A percentile compares a stretch with the other conserved stretches of the same genome.
These are phyloP conservation scores for Bombyx huttoni DNA, from an alignment of 2,888 invertebrate species.

Conservation along the genomic window DNA sequence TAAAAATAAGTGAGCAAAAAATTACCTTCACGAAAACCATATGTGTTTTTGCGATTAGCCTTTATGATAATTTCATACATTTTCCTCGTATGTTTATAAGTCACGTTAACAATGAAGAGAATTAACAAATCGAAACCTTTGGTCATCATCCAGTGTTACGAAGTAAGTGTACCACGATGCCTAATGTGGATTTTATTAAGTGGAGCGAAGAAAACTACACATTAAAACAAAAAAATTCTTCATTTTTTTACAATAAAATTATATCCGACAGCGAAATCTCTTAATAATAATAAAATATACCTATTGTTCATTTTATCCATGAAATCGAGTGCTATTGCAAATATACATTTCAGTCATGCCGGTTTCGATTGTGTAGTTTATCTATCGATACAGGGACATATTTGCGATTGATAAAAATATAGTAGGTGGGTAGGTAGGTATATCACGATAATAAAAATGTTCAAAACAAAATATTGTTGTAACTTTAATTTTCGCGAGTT, in stretches of 20 bases:
- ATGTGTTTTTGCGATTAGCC: neutral
- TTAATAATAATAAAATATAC: no score
- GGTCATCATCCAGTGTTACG: conserved; percentile 73
- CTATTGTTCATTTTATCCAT: neutral
- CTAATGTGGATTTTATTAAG: conserved; percentile 17
- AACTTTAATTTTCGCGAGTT: no score
- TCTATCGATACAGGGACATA: conserved; percentile 2
- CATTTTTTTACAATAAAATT: neutral
- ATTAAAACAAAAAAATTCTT: neutral
- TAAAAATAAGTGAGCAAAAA: neutral
- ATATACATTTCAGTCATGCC: neutral
- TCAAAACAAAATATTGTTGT: no score
- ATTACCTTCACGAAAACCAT: neutral
- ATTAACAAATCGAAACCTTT: conserved; percentile 55
- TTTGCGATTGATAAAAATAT: conserved; percentile 1
- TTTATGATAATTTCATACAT: neutral
- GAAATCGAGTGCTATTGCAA: neutral
- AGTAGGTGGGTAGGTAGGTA: neutral
- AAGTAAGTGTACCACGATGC: conserved; percentile 57
- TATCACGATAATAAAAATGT: neutral
- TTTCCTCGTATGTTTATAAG: neutral
- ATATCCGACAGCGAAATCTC: no score
- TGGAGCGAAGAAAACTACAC: conserved; percentile 21
- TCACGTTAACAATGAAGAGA: conserved; percentile 39
- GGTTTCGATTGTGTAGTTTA: conserved; percentile 1